Evolutionary conservation across 2,888 invertebrate species (phyloP), one percentile per base, ranked within the genome.

Genomic region (Megalurothrips usitatus): DNA sequence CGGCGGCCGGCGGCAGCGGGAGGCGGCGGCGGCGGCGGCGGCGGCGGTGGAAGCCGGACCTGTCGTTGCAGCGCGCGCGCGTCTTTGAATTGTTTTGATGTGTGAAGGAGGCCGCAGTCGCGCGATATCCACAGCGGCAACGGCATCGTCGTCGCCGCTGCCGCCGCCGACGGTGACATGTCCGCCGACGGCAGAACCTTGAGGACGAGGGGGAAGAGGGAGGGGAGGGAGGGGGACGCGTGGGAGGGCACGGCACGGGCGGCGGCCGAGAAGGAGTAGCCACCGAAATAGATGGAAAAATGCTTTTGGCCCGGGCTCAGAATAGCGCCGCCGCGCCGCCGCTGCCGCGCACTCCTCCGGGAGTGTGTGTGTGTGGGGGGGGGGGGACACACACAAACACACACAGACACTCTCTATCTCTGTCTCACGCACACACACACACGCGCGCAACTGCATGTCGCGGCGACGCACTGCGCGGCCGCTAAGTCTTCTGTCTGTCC

Each of bases 51-150:
- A 58, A 58, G 58, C 14, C 58, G 58, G 58, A 58, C 14, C 14
- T 17, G 58, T 19, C 14, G 17, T 19, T 58, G 14, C 68, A 75
- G 8, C 58, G 58, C 58, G 52, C n/a, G n/a, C 17, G 58, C 14
- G 58, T 14, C 26, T 75, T 26, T 75, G 68, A 75, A 75, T 26
- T 75, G 26, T 75, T 75, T 75, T 75, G 68, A 26, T 58, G 58
- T 58, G 58, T 58, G 58, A n/a, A 43, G 6, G 34, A 43, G 6
- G 3, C 34, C 34, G 34, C n/a, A 52, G 14, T 58, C 14, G 58
- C 58, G 14, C 58, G 58, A 19, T 19, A 1, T 12, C 58, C 34
- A 43, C 34, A 4, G 34, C 34, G 6, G 34, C 34, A 43, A 6
- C 34, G 6, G 34, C 34, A 43, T 43, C 2, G 52, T 10, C 52